Conservation (phyloP, 1,140 invertebrate genomes). For the Camponotus vicinus region DNA sequence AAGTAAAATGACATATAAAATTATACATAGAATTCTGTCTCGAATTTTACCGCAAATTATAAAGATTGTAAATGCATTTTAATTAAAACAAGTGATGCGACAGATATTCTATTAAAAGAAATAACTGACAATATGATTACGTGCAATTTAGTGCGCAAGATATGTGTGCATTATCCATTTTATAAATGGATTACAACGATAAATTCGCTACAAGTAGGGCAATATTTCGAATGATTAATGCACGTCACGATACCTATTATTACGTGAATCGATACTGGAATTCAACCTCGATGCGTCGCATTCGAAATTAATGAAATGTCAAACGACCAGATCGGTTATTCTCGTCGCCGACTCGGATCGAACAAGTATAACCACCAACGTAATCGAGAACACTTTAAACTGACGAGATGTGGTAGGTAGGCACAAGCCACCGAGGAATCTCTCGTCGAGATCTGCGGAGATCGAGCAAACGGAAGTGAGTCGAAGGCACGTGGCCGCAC, state of each 20-base stretch:
- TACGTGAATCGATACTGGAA: slow-evolving; percentile 47
- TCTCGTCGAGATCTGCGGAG: neutral
- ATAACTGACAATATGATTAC: neutral
- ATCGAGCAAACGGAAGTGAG: neutral
- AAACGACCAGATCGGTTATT: slow-evolving; percentile 55
- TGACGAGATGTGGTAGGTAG: neutral
- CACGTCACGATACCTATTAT: slow-evolving; percentile 41
- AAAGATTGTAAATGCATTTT: too few relatives aligned
- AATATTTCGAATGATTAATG: slow-evolving; percentile 37
- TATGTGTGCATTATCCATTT: neutral
- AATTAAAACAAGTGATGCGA: neutral
- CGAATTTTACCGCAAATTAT: too few relatives aligned
- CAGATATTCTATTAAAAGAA: neutral
- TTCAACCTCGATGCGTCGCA: slow-evolving; percentile 49
- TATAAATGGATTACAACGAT: neutral
- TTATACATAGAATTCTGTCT: too few relatives aligned
- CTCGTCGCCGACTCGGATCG: slow-evolving; percentile 13
- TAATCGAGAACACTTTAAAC: slow-evolving; percentile 14
- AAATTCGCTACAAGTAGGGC: neutral
- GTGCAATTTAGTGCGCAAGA: neutral
- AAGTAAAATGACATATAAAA: too few relatives aligned
- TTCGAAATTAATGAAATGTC: slow-evolving; percentile 59
- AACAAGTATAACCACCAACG: slow-evolving; percentile 4
- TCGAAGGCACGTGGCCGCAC: slow-evolving; percentile 17
- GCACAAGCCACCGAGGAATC: neutral